Conservation (phyloP, 2,888 invertebrate genomes). For the Microplitis deprimator region DNA sequence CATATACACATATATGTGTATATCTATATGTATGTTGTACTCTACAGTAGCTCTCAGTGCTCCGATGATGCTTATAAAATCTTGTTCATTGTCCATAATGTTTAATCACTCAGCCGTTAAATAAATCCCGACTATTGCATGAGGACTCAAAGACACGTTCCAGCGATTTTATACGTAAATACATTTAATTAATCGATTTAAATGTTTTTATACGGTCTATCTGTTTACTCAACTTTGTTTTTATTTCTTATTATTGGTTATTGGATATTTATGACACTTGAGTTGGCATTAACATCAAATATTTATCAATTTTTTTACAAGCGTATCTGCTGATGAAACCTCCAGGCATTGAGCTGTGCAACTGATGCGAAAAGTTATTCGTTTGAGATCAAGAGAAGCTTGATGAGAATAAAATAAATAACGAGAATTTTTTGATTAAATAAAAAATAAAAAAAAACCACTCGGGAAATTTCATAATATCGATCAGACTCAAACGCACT, state of each 20-base stretch:
- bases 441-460: neutral
- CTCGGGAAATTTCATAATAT: neutral
- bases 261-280: neutral
- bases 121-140: constrained; percentile 1
- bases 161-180: constrained; percentile 15
- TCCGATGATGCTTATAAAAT: constrained; percentile 9
- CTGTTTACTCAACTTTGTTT: neutral
- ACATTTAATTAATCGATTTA: neutral
- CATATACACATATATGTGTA: neutral
- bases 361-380: neutral
- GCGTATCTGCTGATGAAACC: neutral
- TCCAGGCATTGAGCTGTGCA: neutral
- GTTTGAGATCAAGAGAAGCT: neutral
- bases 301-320: neutral
- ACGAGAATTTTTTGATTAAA: too few relatives aligned
- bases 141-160: neutral
- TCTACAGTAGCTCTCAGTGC: neutral
- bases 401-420: too few relatives aligned
- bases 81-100: constrained; percentile 22
- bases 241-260: neutral
- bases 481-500: neutral
- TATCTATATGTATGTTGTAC: too few relatives aligned
- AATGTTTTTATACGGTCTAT: neutral
- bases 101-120: constrained; percentile 23
- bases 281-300: neutral